Base-by-base conservation (phyloP, 1,140 invertebrate genomes). In the Drosophila guanche region DNA sequence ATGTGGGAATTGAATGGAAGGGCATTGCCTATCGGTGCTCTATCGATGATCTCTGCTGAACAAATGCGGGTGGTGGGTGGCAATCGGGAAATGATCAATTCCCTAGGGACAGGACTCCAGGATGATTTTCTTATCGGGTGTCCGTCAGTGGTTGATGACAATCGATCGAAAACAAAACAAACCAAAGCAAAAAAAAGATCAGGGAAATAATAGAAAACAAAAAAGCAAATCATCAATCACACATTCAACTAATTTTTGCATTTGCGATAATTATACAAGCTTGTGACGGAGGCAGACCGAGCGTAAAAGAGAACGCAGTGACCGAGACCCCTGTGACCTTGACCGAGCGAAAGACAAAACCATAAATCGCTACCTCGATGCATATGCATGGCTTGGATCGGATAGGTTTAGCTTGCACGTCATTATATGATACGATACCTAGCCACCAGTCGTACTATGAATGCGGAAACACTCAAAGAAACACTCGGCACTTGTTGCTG, bases 241-340 rank as follows among this genome's bases (percentile, higher is more conserved):
- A 45, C 53, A 66, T 60, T 67, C 48, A 51, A 50, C 46, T 53
- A 40, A 51, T 58, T 84, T 86, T 86, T 86, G 80, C 59, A 85
- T 85, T 86, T 71, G 73, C 81, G 67, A 75, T 86, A 81, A 86
- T 86, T 86, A 85, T 86, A 74, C 47, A 63, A 73, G 48, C 62
- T 62, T 59, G 67, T 55, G 27, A 47, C 62, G 72, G 59, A 62
- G 57, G 23, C 23, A 75, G 56, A 50, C 57, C 50, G 37, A 53
- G 54, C 57, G 42, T 60, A 69, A 84, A 69, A 67, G 72, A 85
- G 72, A 80, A 80, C 57, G 65, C 67, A 67, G 47, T 70, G 74
- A 70, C 81, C 83, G 69, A 86, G 78, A 86, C 83, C 81, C 81
- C 76, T 77, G 79, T 77, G 79, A 80, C 74, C 83, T 86, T 85